Conservation (phyloP, 2,888 invertebrate genomes). For the Stenichneumon culpator region DNA sequence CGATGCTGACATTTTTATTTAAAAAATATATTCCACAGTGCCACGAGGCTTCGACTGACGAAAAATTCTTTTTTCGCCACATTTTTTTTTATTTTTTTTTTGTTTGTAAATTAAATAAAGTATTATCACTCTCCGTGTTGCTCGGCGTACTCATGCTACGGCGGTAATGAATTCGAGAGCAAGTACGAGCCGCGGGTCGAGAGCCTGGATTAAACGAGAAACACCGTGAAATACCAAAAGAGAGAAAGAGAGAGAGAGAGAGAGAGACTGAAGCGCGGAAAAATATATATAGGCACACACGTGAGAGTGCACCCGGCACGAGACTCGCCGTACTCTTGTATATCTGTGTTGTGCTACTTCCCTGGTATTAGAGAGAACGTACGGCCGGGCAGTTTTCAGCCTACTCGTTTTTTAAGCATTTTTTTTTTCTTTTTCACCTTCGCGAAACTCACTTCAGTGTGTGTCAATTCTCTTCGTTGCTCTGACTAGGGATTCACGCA, state of each 20-base stretch:
- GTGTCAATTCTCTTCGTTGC: slow-evolving; percentile 53
- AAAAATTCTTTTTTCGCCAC: background rate
- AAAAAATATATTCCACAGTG: no score
- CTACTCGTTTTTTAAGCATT: slow-evolving; percentile 17
- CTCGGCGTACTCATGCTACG: slow-evolving; percentile 27
- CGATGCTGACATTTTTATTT: no score
- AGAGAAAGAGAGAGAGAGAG: slow-evolving; percentile 8
- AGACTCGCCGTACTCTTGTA: slow-evolving; percentile 23
- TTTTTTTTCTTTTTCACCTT: slow-evolving; percentile 13
- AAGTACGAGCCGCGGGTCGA: slow-evolving; percentile 23
- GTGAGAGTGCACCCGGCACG: slow-evolving; percentile 45
- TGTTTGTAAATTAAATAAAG: slow-evolving; percentile 39
- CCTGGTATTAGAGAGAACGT: slow-evolving; percentile 41
- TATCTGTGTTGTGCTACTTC: background rate
- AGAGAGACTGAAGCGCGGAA: slow-evolving; percentile 66
- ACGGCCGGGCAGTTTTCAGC: slow-evolving; percentile 50
- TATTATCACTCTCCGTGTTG: slow-evolving; percentile 29
- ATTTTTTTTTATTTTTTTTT: background rate
- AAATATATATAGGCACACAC: slow-evolving; percentile 64
- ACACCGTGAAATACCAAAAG: slow-evolving; percentile 1
- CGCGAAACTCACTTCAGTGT: slow-evolving; percentile 53
- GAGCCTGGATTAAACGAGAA: slow-evolving; percentile 15
- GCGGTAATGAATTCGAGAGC: slow-evolving; percentile 41
- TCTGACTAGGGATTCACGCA: slow-evolving; percentile 54
- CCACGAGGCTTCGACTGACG: background rate